Evolutionary conservation across 2,888 invertebrate genomes (phyloP).

Genomic region (Stictocephala bisonia): DNA sequence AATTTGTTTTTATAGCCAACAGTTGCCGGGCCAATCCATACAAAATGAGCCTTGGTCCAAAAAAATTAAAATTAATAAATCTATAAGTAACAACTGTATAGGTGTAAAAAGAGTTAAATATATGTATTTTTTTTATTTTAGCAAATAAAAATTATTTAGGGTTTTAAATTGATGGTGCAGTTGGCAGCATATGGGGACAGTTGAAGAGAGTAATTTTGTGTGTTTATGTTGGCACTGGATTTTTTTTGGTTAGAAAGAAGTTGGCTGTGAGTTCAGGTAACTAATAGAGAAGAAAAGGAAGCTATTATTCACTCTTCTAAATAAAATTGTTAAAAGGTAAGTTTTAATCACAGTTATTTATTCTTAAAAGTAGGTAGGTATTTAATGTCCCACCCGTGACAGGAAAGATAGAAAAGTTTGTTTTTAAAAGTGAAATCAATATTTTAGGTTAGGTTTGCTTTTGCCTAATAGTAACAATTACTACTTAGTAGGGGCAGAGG

Average conservation of each 20-base stretch:
- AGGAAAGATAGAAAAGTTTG: background rate
- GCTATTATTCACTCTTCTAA: background rate
- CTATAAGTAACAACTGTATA: too few species aligned
- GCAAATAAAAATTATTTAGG: too few species aligned
- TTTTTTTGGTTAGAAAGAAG: background rate
- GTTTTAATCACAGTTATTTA: too few species aligned
- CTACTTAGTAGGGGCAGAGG: too few species aligned
- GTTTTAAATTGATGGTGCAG: too few species aligned
- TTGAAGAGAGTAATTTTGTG: background rate
- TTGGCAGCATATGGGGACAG: too few species aligned
- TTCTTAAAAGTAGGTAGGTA: background rate
- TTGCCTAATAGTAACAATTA: background rate
- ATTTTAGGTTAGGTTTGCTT: background rate
- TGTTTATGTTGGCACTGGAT: too few species aligned
- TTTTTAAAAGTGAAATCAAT: background rate
- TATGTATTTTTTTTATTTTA: background rate
- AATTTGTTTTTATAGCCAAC: too few species aligned
- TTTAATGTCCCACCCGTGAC: slow-evolving; percentile 6
- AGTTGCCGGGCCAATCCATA: background rate
- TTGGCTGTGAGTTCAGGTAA: background rate
- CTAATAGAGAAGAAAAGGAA: background rate
- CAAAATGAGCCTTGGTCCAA: background rate
- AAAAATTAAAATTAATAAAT: background rate
- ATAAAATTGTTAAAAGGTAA: background rate
- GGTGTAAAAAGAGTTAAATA: background rate